A percentile compares a stretch with the other conserved stretches of the same genome.
phyloP scores from a whole-genome alignment of 1,140 invertebrate genomes.

The Drosophila fuyamai region DNA sequence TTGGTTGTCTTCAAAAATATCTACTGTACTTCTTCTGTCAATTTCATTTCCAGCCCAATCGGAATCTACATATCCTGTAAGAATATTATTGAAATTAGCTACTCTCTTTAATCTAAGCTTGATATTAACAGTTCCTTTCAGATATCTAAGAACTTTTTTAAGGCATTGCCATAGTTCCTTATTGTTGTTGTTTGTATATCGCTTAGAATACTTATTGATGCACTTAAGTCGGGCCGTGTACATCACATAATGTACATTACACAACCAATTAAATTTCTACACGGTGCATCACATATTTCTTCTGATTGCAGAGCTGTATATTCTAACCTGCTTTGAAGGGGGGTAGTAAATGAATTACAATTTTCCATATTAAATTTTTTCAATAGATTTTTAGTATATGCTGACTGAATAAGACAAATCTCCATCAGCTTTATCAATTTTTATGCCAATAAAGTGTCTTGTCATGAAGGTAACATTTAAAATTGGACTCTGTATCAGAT shows the following conservation, averaged over 20 bases:
- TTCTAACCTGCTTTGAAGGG: constrained; percentile 50
- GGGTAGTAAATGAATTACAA: constrained; percentile 24
- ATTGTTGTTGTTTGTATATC: constrained; percentile 58
- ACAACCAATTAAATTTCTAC: constrained; percentile 68
- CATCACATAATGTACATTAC: constrained; percentile 77
- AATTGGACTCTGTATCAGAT: constrained; percentile 46
- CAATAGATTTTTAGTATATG: constrained; percentile 14
- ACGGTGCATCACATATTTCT: constrained; percentile 54
- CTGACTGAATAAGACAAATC: constrained; percentile 1
- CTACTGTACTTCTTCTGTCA: too few relatives aligned
- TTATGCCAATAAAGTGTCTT: constrained; percentile 4
- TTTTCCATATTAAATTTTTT: constrained; percentile 10
- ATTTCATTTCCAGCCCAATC: background rate
- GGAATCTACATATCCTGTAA: constrained; percentile 18
- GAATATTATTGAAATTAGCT: constrained; percentile 29
- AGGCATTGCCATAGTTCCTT: constrained; percentile 62
- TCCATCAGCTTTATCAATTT: constrained; percentile 2
- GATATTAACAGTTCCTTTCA: constrained; percentile 66
- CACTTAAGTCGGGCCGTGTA: constrained; percentile 72
- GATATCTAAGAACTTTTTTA: constrained; percentile 61
- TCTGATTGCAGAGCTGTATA: constrained; percentile 42
- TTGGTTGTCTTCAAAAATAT: constrained; percentile 9
- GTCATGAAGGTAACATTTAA: constrained; percentile 42
- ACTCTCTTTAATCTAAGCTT: constrained; percentile 42
- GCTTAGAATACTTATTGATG: constrained; percentile 55